Percentiles rank a stretch among this genome's conserved stretches.
phyloP scores from a whole-genome alignment of 1,140 invertebrate genomes.

The Cheumatopsyche charites region DNA sequence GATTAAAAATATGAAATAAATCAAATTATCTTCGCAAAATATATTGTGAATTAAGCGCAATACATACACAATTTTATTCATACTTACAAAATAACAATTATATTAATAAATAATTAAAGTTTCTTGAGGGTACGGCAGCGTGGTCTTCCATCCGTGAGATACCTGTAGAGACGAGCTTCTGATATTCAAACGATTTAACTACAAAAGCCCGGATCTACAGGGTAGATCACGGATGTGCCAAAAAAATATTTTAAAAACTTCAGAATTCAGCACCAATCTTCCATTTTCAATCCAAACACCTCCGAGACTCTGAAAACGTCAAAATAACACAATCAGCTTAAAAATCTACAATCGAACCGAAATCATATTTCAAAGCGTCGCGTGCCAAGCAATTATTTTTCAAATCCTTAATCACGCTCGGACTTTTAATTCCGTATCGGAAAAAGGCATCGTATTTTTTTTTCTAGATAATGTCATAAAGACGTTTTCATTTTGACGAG shows the following conservation, averaged over 20 bases:
- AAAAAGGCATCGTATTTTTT: too few relatives aligned
- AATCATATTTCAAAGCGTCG: not conserved
- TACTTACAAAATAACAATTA: too few relatives aligned
- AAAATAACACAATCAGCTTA: not conserved
- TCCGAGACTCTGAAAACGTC: not conserved
- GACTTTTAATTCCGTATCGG: too few relatives aligned
- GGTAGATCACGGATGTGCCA: conserved; percentile 90
- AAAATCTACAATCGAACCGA: not conserved
- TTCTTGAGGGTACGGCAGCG: conserved; percentile 53
- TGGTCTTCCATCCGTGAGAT: conserved; percentile 91
- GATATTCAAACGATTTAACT: conserved; percentile 82
- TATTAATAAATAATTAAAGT: not conserved
- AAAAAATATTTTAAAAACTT: not conserved
- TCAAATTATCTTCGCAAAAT: too few relatives aligned
- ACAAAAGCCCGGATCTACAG: conserved; percentile 99
- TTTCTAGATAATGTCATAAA: too few relatives aligned
- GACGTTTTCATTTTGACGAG: too few relatives aligned
- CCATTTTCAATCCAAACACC: not conserved
- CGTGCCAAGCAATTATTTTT: too few relatives aligned
- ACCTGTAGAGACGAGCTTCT: conserved; percentile 99
- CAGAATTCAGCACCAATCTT: not conserved
- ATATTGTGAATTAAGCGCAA: too few relatives aligned
- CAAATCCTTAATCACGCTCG: too few relatives aligned
- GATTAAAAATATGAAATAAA: too few relatives aligned
- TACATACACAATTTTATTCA: too few relatives aligned